Evolutionary conservation across 2,797 vertebrate species (phyloP).

Genomic region (Phylloscopus collybita): DNA sequence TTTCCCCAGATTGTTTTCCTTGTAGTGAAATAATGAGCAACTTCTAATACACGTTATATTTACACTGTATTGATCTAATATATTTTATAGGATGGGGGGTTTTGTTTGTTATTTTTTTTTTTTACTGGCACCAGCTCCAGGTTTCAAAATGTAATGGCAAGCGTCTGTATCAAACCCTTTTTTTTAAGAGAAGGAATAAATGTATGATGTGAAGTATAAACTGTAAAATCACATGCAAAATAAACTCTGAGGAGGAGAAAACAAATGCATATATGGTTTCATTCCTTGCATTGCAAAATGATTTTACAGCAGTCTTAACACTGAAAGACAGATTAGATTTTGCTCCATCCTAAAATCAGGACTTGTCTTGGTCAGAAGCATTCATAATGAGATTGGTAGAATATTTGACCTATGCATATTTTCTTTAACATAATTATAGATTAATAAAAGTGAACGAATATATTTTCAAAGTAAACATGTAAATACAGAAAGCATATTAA

Average conservation of each 20-base stretch:
- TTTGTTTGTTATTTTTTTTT: no score
- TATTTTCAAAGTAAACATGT: background rate
- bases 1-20: background rate
- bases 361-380: background rate
- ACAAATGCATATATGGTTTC: slow-evolving; percentile 23
- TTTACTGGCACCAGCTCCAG: slow-evolving; percentile 9
- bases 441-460: background rate
- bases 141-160: slow-evolving; percentile 47
- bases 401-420: background rate
- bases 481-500: background rate
- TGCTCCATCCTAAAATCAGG: background rate
- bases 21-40: slow-evolving; percentile 25
- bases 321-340: background rate
- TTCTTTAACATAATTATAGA: background rate
- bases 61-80: slow-evolving; percentile 55
- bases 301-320: background rate
- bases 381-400: background rate
- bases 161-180: slow-evolving; percentile 22
- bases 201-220: slow-evolving; percentile 50
- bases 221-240: slow-evolving; percentile 61
- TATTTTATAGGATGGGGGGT: slow-evolving; percentile 11
- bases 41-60: slow-evolving; percentile 46
- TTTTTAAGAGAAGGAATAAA: slow-evolving; percentile 55
- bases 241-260: slow-evolving; percentile 62
- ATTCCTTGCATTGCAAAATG: background rate